Conservation (phyloP, 1,140 invertebrate species). For the Pristionchus pacificus region DNA sequence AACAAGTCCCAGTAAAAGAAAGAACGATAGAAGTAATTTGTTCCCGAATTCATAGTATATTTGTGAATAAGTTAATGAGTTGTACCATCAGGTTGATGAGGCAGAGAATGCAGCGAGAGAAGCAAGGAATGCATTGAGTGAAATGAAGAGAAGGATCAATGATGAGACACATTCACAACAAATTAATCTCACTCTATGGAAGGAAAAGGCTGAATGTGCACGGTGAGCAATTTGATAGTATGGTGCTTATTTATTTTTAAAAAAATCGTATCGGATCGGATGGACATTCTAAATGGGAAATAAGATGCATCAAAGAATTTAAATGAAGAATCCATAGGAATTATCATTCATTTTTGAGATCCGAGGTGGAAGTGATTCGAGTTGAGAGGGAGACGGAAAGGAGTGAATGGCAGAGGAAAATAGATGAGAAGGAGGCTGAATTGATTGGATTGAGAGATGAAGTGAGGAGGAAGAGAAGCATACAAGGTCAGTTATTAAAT, state of each 20-base stretch:
- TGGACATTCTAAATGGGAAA: background rate
- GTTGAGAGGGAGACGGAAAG: background rate
- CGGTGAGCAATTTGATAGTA: background rate
- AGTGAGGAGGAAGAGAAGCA: background rate
- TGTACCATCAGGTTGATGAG: no score
- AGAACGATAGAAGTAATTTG: no score
- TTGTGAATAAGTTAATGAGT: no score
- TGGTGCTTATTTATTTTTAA: background rate
- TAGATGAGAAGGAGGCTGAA: background rate
- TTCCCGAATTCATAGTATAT: no score
- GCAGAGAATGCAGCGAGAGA: background rate
- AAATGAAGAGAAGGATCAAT: conserved; percentile 6
- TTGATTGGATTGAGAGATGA: background rate
- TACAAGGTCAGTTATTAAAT: background rate
- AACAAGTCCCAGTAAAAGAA: no score
- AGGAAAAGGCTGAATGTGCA: conserved; percentile 29
- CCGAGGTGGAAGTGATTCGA: background rate
- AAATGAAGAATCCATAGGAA: conserved; percentile 7
- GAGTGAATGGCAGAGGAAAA: background rate
- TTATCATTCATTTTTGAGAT: no score
- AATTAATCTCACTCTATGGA: conserved; percentile 7
- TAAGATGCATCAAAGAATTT: background rate
- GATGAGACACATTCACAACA: conserved; percentile 25
- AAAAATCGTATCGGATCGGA: background rate
- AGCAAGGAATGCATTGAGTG: background rate